phyloP scores from a whole-genome alignment of 2,888 invertebrate genomes.

The Cephus sareptanus region DNA sequence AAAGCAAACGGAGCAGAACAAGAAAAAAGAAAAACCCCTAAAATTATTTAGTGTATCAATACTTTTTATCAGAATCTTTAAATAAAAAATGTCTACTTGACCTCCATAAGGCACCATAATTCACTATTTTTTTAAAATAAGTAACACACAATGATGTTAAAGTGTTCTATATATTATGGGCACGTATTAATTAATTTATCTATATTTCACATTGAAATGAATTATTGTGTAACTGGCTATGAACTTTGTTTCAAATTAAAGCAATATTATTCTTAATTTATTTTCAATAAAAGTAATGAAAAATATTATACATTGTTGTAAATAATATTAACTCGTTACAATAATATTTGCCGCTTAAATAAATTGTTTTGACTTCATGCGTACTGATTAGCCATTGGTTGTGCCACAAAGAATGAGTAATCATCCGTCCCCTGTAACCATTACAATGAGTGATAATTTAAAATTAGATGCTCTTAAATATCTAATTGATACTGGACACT shows the following conservation, averaged over 20 bases:
- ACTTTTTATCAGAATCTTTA: neutral
- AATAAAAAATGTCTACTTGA: neutral
- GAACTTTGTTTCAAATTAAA: neutral
- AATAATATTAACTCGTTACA: neutral
- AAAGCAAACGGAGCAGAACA: neutral
- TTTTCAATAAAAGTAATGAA: neutral
- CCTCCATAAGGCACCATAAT: neutral
- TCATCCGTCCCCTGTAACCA: slow-evolving; percentile 8
- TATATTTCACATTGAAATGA: neutral
- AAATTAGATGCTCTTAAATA: neutral
- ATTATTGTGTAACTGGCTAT: neutral
- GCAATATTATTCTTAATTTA: neutral
- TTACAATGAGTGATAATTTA: slow-evolving; percentile 6
- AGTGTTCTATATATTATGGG: neutral
- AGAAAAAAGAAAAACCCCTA: neutral
- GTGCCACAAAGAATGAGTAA: neutral
- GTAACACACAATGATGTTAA: neutral
- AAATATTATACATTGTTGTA: neutral
- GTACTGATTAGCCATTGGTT: neutral
- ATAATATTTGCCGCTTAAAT: neutral
- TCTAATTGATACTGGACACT: neutral
- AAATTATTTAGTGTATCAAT: neutral
- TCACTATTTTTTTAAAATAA: neutral
- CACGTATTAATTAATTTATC: neutral
- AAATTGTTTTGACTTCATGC: neutral